phyloP scores from a whole-genome alignment of 2,113 vertebrate species.

The Picathartes gymnocephalus region DNA sequence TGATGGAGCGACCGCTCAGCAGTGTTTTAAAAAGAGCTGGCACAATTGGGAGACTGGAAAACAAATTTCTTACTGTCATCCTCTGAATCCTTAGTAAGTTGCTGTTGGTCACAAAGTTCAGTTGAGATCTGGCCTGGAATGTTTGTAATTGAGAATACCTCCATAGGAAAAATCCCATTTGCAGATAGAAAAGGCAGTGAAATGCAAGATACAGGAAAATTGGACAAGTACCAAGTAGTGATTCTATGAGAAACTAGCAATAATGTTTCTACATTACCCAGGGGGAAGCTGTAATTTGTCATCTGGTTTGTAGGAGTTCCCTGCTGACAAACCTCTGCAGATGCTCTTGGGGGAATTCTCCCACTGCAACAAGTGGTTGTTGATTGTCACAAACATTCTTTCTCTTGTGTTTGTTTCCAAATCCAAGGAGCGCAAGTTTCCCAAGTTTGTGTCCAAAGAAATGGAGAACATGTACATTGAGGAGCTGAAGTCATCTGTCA shows the following conservation, averaged over 20 bases:
- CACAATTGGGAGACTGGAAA: neutral
- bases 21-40: neutral
- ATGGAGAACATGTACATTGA: conserved; percentile 98
- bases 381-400: neutral
- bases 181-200: neutral
- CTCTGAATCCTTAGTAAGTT: neutral
- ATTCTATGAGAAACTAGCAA: neutral
- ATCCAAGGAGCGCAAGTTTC: conserved; percentile 89
- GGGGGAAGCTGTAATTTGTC: conserved; percentile 11
- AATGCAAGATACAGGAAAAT: neutral
- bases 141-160: neutral
- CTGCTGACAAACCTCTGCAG: neutral
- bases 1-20: neutral
- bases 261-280: neutral
- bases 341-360: neutral
- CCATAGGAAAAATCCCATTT: neutral
- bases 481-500: conserved; percentile 95
- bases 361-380: neutral
- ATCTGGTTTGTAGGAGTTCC: conserved; percentile 2
- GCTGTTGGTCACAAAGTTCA: neutral
- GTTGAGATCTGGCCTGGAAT: neutral
- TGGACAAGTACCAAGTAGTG: neutral
- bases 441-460: conserved; percentile 91
- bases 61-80: neutral
- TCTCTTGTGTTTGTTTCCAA: conserved; percentile 17